Conservation (phyloP, 1,140 invertebrate species). For the Heliconius hermathena region DNA sequence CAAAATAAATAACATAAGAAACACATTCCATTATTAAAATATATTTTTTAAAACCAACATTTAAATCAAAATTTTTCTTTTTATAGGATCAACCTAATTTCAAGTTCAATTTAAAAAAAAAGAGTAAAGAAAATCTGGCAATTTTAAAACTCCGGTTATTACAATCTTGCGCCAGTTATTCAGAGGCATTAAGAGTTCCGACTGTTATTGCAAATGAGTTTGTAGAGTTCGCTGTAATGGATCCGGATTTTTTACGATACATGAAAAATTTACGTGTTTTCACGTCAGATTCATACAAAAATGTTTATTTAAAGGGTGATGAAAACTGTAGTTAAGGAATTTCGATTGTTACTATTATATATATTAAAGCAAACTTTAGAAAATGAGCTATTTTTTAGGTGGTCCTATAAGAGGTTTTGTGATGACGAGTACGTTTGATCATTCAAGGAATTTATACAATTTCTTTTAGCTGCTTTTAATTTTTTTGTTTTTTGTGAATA, state of each 20-base stretch:
- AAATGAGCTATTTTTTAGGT: no score
- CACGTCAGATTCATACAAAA: neutral
- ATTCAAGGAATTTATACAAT: no score
- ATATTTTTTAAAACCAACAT: neutral
- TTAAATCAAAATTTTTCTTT: neutral
- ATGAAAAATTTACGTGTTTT: conserved; percentile 16
- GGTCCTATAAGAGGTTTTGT: no score
- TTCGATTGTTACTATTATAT: neutral
- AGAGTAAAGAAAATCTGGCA: conserved; percentile 22
- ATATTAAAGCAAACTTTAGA: no score
- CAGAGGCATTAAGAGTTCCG: conserved; percentile 22
- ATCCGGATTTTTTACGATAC: conserved; percentile 17
- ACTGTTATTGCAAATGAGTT: conserved; percentile 41
- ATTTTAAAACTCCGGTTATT: conserved; percentile 17
- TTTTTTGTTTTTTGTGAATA: neutral
- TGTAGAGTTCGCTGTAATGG: conserved; percentile 20
- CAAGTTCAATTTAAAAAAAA: conserved; percentile 17
- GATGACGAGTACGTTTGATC: no score
- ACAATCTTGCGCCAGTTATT: conserved; percentile 22
- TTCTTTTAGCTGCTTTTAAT: no score
- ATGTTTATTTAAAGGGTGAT: neutral
- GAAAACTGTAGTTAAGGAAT: neutral
- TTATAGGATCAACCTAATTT: conserved; percentile 8
- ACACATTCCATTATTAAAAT: neutral
- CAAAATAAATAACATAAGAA: no score